A percentile compares a stretch with the other conserved stretches of the same genome.
phyloP scores from a whole-genome alignment of 2,113 vertebrate species.

The Gasterosteus aculeatus region DNA sequence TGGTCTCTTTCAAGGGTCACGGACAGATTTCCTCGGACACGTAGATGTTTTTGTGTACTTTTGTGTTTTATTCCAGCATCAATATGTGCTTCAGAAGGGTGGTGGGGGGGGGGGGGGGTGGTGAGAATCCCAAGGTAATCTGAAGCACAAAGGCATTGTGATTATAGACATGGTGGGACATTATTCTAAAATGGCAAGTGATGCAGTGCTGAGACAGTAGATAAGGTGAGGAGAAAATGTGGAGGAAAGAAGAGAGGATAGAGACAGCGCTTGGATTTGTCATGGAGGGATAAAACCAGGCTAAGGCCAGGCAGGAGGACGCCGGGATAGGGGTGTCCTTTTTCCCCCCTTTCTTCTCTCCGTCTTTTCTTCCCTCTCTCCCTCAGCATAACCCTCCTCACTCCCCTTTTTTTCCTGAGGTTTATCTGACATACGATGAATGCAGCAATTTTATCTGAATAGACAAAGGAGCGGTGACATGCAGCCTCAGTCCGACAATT shows the following conservation, averaged over 20 bases:
- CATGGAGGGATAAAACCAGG: constrained; percentile 81
- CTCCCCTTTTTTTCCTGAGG: constrained; percentile 68
- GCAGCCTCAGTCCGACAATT: constrained; percentile 72
- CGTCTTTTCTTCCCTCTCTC: constrained; percentile 38
- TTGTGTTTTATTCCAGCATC: constrained; percentile 55
- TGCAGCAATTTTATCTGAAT: constrained; percentile 83
- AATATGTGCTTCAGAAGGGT: constrained; percentile 36
- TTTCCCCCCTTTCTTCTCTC: constrained; percentile 26
- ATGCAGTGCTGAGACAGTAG: constrained; percentile 80
- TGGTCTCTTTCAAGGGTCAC: constrained; percentile 47
- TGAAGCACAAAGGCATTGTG: constrained; percentile 81
- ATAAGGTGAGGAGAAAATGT: constrained; percentile 82
- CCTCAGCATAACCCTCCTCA: constrained; percentile 50
- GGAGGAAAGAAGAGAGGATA: constrained; percentile 69
- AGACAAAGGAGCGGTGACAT: constrained; percentile 80
- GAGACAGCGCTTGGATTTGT: constrained; percentile 81
- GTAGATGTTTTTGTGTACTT: constrained; percentile 43
- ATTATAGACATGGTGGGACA: constrained; percentile 83
- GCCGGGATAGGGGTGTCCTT: constrained; percentile 62
- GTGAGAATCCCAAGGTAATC: constrained; percentile 81
- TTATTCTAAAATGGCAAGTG: constrained; percentile 83
- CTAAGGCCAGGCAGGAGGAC: constrained; percentile 71
- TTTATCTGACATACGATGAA: constrained; percentile 84
- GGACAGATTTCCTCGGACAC: constrained; percentile 52
- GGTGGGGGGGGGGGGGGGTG: constrained; percentile 9